Evolutionary conservation across 2,113 vertebrate genomes (phyloP).

Genomic region (Lamprotornis superbus): DNA sequence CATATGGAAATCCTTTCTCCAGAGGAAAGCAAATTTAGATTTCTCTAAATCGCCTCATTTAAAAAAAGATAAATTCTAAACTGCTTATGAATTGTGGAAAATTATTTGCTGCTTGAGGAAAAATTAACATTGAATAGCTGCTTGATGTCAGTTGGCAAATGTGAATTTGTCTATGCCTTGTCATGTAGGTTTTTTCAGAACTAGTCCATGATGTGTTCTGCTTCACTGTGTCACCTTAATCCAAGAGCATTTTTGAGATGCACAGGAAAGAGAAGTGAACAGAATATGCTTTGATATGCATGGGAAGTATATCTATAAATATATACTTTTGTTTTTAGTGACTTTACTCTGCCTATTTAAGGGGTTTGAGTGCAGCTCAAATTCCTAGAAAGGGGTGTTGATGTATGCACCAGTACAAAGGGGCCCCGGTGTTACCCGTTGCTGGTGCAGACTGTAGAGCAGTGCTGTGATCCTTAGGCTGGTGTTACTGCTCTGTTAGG

Average conservation of each 20-base stretch:
- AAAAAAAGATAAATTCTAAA: background rate
- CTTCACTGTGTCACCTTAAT: background rate
- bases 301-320: background rate
- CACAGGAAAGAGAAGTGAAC: background rate
- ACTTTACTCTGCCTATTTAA: background rate
- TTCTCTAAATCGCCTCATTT: background rate
- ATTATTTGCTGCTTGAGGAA: background rate
- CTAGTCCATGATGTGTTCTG: background rate
- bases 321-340: background rate
- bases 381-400: background rate
- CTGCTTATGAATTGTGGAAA: background rate
- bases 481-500: background rate
- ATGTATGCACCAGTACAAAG: background rate
- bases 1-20: background rate
- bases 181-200: background rate
- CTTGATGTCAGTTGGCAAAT: background rate
- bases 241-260: background rate
- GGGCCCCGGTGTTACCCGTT: accelerated
- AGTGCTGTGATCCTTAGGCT: background rate
- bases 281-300: background rate
- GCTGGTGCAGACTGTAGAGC: background rate
- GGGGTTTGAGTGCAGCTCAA: background rate
- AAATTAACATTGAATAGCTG: background rate
- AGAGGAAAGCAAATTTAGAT: background rate
- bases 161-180: background rate